These are phyloP conservation scores for Hippocampus guttulatus DNA, from an alignment of 2,113 vertebrate species.

Conservation along the genomic window DNA sequence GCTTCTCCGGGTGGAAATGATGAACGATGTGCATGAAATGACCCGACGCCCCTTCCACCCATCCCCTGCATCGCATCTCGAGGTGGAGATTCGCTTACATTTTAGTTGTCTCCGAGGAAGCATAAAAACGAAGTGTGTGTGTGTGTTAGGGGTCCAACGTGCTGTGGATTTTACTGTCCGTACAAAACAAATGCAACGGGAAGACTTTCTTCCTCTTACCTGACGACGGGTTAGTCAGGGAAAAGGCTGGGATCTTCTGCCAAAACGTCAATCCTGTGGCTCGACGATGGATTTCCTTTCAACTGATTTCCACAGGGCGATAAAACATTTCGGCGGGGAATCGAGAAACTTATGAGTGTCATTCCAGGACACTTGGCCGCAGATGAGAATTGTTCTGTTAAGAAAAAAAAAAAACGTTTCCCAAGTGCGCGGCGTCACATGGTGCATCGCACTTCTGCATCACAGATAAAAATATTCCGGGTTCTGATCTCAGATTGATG, in stretches of 20 bases:
- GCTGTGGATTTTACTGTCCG: slow-evolving; percentile 51
- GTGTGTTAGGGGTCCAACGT: slow-evolving; percentile 29
- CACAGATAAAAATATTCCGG: too few relatives aligned
- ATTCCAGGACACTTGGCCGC: slow-evolving; percentile 14
- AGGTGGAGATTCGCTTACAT: slow-evolving; percentile 57
- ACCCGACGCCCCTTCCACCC: slow-evolving; percentile 35
- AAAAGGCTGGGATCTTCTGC: not conserved
- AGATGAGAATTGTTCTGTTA: not conserved
- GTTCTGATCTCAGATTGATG: too few relatives aligned
- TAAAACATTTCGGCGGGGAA: slow-evolving; percentile 8
- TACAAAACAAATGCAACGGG: slow-evolving; percentile 45
- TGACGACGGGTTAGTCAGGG: slow-evolving; percentile 23
- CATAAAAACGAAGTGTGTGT: slow-evolving; percentile 21
- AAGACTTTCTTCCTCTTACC: slow-evolving; percentile 28
- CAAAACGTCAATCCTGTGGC: slow-evolving; percentile 14
- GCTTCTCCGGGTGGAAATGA: slow-evolving; percentile 50
- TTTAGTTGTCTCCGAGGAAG: slow-evolving; percentile 53
- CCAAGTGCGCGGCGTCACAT: not conserved
- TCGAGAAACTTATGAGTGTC: slow-evolving; percentile 2
- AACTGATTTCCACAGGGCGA: slow-evolving; percentile 8
- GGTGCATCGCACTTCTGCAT: too few relatives aligned
- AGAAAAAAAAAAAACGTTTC: not conserved
- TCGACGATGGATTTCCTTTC: slow-evolving; percentile 15
- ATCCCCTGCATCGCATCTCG: slow-evolving; percentile 42
- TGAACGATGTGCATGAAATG: slow-evolving; percentile 61